phyloP scores from a whole-genome alignment of 2,797 vertebrate species.

The Gymnodraco acuticeps region DNA sequence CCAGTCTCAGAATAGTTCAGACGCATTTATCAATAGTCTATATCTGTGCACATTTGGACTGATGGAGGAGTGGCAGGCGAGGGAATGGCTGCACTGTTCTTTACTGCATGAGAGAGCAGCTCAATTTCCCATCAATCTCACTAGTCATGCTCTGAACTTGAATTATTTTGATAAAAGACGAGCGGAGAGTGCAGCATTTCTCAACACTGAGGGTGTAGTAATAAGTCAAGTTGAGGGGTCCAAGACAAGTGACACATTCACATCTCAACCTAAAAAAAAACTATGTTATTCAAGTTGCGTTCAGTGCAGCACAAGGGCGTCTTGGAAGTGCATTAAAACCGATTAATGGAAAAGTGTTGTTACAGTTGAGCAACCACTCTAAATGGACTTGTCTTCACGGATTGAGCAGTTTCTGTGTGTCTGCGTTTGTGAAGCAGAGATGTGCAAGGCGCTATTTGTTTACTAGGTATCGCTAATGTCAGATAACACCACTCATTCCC shows the following conservation, averaged over 20 bases:
- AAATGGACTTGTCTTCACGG: constrained; percentile 51
- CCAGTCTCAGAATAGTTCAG: constrained; percentile 90
- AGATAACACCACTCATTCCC: constrained; percentile 63
- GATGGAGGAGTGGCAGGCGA: constrained; percentile 77
- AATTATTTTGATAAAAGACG: constrained; percentile 79
- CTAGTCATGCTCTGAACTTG: constrained; percentile 87
- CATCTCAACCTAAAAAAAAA: constrained; percentile 32
- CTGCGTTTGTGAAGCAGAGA: constrained; percentile 52
- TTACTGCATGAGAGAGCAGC: constrained; percentile 87
- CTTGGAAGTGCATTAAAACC: constrained; percentile 44
- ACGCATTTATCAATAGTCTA: constrained; percentile 93
- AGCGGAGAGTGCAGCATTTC: constrained; percentile 74
- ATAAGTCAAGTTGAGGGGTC: constrained; percentile 63
- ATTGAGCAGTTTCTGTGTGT: constrained; percentile 26
- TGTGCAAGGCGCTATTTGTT: constrained; percentile 69
- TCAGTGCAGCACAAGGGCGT: constrained; percentile 31
- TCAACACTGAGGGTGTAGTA: constrained; percentile 55
- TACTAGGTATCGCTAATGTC: constrained; percentile 67
- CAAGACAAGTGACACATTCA: constrained; percentile 38
- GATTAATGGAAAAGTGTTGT: constrained; percentile 72
- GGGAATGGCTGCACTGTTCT: constrained; percentile 85
- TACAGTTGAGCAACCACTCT: constrained; percentile 53
- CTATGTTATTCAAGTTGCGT: constrained; percentile 20
- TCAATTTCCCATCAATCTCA: constrained; percentile 89
- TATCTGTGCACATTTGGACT: constrained; percentile 85